Conservation (phyloP, 2,797 vertebrate genomes). For the Gobio occitaniae region DNA sequence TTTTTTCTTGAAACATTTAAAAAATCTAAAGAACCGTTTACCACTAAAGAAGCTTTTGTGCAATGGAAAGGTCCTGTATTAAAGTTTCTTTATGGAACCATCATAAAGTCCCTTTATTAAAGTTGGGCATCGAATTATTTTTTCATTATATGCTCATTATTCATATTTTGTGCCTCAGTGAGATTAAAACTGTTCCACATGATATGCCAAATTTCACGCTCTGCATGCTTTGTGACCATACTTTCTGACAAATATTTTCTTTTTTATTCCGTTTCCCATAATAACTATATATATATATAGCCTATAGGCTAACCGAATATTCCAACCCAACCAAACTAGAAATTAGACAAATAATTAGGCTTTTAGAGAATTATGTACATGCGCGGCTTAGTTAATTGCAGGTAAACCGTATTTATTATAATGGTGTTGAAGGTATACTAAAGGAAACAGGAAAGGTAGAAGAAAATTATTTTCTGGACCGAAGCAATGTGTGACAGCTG, state of each 20-base stretch:
- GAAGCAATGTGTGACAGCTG: not conserved
- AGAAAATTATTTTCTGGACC: not conserved
- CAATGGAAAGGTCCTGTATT: not conserved
- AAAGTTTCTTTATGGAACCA: not conserved
- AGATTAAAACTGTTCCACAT: not conserved
- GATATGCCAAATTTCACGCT: not conserved
- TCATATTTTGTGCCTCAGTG: slow-evolving; percentile 34
- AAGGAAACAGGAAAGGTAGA: not conserved
- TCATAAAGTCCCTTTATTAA: not conserved
- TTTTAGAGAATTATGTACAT: not conserved
- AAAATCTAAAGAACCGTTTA: not conserved
- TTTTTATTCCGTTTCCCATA: not conserved
- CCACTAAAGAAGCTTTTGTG: not conserved
- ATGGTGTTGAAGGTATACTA: not conserved
- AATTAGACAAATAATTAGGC: not conserved
- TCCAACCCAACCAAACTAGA: no score
- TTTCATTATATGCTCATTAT: slow-evolving; percentile 35
- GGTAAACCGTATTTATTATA: not conserved
- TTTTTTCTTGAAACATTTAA: not conserved
- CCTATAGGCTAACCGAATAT: no score
- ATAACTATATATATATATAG: no score
- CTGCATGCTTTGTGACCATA: not conserved
- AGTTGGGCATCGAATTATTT: slow-evolving; percentile 39
- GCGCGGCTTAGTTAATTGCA: not conserved
- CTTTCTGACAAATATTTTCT: not conserved